Base-by-base conservation (phyloP, 2,888 invertebrate genomes). In the Microchrysa polita region DNA sequence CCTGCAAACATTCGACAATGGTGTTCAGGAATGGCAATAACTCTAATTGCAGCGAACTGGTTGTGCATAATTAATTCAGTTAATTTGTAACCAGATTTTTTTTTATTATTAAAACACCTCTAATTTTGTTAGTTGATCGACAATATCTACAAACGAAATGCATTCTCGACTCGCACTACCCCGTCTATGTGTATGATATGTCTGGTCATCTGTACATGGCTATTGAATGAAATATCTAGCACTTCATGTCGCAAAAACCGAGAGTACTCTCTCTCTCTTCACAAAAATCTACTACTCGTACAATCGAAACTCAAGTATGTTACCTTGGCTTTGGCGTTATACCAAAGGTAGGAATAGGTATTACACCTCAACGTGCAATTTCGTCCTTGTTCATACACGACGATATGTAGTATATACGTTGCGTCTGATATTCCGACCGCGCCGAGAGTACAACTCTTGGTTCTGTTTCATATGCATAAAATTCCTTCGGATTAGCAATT, bases 401-500 rank as follows among this genome's bases (percentile, higher is more conserved):
- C n/a, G n/a, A n/a, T n/a, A 34, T 34, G 27, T 7, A 34, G 27
- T 34, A 34, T n/a, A n/a, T n/a, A n/a, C n/a, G n/a, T 7, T 34
- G 27, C 2, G 27, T 7, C 27, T 34, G 27, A 34, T 5, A 7
- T 34, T 5, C 27, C 40, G 40, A 61, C 22, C 44, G 20, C 12
- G 2, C 34, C 22, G 57, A 55, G 12, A 55, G 22, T 40, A 69
- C 69, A 69, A 57, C 57, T 34, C 27, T 57, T 69, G n/a, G n/a
- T n/a, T n/a, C n/a, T n/a, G n/a, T n/a, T n/a, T n/a, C n/a, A n/a
- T n/a, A n/a, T n/a, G 69, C 69, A 69, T 69, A 69, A 69, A 69
- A 69, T 55, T 69, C 69, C 69, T 69, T 57, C 20, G 75, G 74
- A 75, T 75, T 75, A 74, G 61, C 74, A 74, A 72, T 74, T 75